These are phyloP conservation scores for Crepidodera aurea DNA, from an alignment of 2,888 invertebrate species.

Conservation along the genomic window DNA sequence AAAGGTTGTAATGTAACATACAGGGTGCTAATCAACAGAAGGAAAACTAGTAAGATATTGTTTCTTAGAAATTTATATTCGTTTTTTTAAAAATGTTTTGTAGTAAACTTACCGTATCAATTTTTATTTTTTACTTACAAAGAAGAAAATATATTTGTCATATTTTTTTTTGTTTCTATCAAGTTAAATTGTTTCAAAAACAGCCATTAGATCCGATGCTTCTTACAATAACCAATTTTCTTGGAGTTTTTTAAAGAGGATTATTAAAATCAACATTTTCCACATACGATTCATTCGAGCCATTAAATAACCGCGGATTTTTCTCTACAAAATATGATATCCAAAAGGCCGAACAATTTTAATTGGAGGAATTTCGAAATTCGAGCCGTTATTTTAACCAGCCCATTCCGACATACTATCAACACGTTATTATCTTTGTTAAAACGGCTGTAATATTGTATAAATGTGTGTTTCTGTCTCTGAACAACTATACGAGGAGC, in stretches of 20 bases:
- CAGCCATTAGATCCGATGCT: no score
- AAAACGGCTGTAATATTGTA: constrained; percentile 35
- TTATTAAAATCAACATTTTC: neutral
- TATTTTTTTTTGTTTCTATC: no score
- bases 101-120: no score
- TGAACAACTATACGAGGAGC: neutral
- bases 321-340: constrained; percentile 19
- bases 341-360: constrained; percentile 25
- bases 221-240: no score
- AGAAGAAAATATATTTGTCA: no score
- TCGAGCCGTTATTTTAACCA: constrained; percentile 24
- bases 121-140: no score
- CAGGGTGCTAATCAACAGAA: no score
- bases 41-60: no score
- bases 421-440: constrained; percentile 37
- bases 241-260: no score
- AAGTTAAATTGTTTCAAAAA: no score
- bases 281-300: neutral
- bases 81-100: no score
- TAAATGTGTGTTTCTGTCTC: constrained; percentile 29
- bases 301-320: neutral
- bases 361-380: constrained; percentile 33
- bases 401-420: constrained; percentile 24
- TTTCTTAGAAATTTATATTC: no score
- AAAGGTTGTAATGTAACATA: constrained; percentile 5